phyloP scores from a whole-genome alignment of 2,888 invertebrate species.

The Andricus quercusramuli region DNA sequence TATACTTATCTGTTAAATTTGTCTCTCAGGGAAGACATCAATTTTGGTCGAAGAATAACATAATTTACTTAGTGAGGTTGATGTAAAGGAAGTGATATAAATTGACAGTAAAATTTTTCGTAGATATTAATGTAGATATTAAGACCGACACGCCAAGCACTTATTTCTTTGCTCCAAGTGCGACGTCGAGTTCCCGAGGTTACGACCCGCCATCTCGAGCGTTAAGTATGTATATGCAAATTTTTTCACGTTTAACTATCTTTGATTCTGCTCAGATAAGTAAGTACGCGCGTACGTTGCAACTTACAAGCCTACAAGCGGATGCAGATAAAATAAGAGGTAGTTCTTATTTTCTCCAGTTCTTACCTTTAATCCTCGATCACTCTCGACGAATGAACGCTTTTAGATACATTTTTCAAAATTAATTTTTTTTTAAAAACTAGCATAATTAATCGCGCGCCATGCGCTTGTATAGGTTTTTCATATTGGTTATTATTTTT shows the following conservation, averaged over 20 bases:
- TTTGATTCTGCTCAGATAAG: slow-evolving; percentile 40
- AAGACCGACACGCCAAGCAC: slow-evolving; percentile 11
- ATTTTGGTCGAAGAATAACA: neutral
- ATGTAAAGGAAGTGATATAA: slow-evolving; percentile 6
- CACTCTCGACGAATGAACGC: too few relatives aligned
- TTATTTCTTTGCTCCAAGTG: slow-evolving; percentile 38
- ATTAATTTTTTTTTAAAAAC: too few relatives aligned
- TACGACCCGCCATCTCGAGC: slow-evolving; percentile 40
- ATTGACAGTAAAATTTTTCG: slow-evolving; percentile 5
- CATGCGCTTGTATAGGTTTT: too few relatives aligned
- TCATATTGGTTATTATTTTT: too few relatives aligned
- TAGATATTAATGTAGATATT: slow-evolving; percentile 35
- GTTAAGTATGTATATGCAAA: slow-evolving; percentile 42
- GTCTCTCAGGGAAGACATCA: neutral
- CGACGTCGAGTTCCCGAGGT: slow-evolving; percentile 21
- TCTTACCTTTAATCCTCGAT: neutral
- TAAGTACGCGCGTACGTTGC: slow-evolving; percentile 37
- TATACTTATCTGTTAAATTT: too few relatives aligned
- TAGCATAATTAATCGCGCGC: too few relatives aligned
- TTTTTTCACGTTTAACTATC: slow-evolving; percentile 41
- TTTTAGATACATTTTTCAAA: too few relatives aligned
- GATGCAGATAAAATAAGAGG: slow-evolving; percentile 41
- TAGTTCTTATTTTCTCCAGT: slow-evolving; percentile 20
- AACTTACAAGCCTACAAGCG: slow-evolving; percentile 40
- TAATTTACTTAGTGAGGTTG: neutral